These are phyloP conservation scores for Metaphire vulgaris DNA, from an alignment of 1,140 invertebrate genomes.

Conservation along the genomic window DNA sequence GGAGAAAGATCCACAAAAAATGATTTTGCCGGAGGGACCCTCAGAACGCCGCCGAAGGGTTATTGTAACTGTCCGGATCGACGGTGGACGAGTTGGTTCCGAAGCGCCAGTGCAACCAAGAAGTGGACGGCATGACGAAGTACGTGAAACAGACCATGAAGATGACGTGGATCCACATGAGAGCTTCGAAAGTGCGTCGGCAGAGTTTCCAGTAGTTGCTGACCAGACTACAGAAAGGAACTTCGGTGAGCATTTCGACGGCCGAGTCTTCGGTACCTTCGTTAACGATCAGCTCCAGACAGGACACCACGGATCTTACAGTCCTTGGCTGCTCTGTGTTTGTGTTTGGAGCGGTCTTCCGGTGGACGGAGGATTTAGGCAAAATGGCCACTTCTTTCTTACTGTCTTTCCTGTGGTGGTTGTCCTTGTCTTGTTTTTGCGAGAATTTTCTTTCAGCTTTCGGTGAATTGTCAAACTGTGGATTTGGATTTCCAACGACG, in stretches of 20 bases:
- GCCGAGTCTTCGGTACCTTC: background rate
- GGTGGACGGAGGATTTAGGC: too few species aligned
- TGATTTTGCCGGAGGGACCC: too few species aligned
- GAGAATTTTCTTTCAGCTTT: too few species aligned
- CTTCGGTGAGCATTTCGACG: constrained; percentile 10
- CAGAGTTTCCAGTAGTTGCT: constrained; percentile 19
- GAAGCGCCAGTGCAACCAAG: constrained; percentile 13
- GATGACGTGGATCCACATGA: constrained; percentile 20
- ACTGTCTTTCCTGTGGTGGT: background rate
- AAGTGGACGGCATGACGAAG: constrained; percentile 13
- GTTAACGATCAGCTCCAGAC: constrained; percentile 9
- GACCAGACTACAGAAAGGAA: constrained; percentile 11
- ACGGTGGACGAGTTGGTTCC: background rate
- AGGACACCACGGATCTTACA: constrained; percentile 11
- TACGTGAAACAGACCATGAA: constrained; percentile 14
- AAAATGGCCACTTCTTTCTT: too few species aligned
- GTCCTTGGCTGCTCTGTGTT: background rate
- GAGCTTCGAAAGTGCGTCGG: constrained; percentile 6
- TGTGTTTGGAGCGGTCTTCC: background rate
- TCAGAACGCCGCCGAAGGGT: too few species aligned
- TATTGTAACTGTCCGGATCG: background rate
- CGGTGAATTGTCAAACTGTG: too few species aligned
- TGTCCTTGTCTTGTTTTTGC: background rate
- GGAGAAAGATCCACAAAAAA: too few species aligned
- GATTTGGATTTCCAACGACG: background rate